Conservation (phyloP, 1,140 invertebrate species). For the Heliconius eleuchia region DNA sequence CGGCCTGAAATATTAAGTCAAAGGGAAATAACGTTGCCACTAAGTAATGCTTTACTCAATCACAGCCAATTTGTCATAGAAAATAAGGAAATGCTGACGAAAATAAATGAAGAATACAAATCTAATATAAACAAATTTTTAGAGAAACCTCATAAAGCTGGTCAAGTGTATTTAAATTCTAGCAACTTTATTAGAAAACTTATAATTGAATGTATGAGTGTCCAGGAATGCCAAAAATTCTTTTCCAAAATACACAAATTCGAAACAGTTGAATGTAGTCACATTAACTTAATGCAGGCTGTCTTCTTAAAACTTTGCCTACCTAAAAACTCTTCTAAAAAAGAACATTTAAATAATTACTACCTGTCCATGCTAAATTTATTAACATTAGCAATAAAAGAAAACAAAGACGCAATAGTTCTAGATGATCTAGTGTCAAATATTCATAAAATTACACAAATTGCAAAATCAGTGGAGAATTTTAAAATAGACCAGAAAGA, state of each 20-base stretch:
- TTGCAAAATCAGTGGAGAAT: constrained; percentile 50
- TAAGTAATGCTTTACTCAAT: constrained; percentile 77
- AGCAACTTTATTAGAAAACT: constrained; percentile 79
- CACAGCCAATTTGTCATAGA: constrained; percentile 65
- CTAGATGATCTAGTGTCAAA: constrained; percentile 69
- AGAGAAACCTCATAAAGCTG: constrained; percentile 85
- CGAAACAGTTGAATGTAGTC: constrained; percentile 82
- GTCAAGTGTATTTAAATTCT: constrained; percentile 82
- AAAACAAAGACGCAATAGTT: constrained; percentile 67
- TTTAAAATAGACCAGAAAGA: constrained; percentile 59
- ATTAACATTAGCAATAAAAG: constrained; percentile 81
- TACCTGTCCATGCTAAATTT: constrained; percentile 82
- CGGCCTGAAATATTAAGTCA: constrained; percentile 70
- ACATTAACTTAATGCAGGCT: constrained; percentile 80
- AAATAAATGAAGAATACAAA: constrained; percentile 82
- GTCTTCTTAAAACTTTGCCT: constrained; percentile 79
- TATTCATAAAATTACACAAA: constrained; percentile 62
- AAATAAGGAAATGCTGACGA: constrained; percentile 69
- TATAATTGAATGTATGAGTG: constrained; percentile 81
- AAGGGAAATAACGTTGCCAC: constrained; percentile 83
- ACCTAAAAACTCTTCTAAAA: constrained; percentile 54
- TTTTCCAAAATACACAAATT: constrained; percentile 83
- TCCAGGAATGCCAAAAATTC: constrained; percentile 79
- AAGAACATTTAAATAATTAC: constrained; percentile 80
- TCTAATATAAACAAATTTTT: constrained; percentile 82